Evolutionary conservation across 2,888 invertebrate genomes (phyloP).

Genomic region (Pachliopta kotzebuea): DNA sequence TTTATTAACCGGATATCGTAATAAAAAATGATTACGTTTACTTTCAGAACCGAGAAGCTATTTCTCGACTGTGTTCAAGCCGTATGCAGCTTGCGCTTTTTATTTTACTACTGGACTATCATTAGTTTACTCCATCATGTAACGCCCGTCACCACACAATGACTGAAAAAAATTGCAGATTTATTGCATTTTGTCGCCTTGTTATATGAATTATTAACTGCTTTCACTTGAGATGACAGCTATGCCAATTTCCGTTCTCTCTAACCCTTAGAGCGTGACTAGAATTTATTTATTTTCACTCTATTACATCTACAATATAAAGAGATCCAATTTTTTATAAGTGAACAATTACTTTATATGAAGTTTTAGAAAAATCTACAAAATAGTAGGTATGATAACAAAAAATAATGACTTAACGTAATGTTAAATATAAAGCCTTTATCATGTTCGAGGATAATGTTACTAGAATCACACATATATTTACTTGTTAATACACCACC

Average conservation of each 20-base stretch:
- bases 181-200: conserved; percentile 19
- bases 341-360: no score
- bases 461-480: no score
- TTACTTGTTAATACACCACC: no score
- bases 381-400: no score
- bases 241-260: conserved; percentile 66
- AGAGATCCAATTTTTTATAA: not conserved
- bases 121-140: not conserved
- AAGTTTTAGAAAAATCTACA: no score
- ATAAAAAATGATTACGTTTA: no score
- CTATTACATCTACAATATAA: not conserved
- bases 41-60: no score
- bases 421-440: no score
- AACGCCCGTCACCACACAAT: conserved; percentile 6
- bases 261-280: conserved; percentile 60
- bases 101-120: not conserved
- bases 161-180: conserved; percentile 14
- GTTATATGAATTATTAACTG: conserved; percentile 16
- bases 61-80: no score
- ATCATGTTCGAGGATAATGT: no score
- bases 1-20: no score
- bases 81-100: not conserved
- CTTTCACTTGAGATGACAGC: conserved; percentile 31
- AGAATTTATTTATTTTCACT: conserved; percentile 26
- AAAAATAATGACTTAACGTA: no score